Conservation (phyloP, 2,888 invertebrate species). For the Noctuana brunneofusca region DNA sequence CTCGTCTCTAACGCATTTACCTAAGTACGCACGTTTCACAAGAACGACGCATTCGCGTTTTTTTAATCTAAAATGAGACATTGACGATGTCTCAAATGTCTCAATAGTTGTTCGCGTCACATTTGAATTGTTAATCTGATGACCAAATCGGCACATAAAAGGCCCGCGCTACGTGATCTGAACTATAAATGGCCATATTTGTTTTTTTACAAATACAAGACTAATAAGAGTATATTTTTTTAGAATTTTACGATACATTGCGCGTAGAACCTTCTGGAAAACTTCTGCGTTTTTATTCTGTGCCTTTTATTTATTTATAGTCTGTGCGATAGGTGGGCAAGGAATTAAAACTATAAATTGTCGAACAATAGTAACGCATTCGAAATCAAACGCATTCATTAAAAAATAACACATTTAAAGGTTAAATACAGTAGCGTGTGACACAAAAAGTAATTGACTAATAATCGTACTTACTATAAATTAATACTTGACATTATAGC, state of each 20-base stretch:
- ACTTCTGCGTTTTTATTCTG: neutral
- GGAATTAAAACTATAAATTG: slow-evolving; percentile 24
- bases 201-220: slow-evolving; percentile 19
- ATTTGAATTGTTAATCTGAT: slow-evolving; percentile 34
- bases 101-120: slow-evolving; percentile 32
- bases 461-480: slow-evolving; percentile 21
- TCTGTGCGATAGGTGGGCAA: slow-evolving; percentile 5
- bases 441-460: slow-evolving; percentile 31
- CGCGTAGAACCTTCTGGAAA: slow-evolving; percentile 9
- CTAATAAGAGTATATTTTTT: neutral
- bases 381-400: slow-evolving; percentile 23
- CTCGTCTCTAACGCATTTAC: neutral
- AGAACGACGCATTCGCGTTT: slow-evolving; percentile 3
- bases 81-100: slow-evolving; percentile 35
- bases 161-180: slow-evolving; percentile 30
- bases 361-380: slow-evolving; percentile 9
- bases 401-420: slow-evolving; percentile 28
- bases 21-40: slow-evolving; percentile 8
- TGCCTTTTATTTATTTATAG: slow-evolving; percentile 16
- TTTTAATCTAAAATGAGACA: slow-evolving; percentile 33
- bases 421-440: slow-evolving; percentile 23
- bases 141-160: slow-evolving; percentile 28
- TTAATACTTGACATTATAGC: slow-evolving; percentile 28
- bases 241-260: slow-evolving; percentile 6
- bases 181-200: slow-evolving; percentile 8